A percentile compares a stretch with the other conserved stretches of the same genome.
Evolutionary conservation across 2,113 vertebrate genomes (phyloP).

Genomic region (Channa maculata): DNA sequence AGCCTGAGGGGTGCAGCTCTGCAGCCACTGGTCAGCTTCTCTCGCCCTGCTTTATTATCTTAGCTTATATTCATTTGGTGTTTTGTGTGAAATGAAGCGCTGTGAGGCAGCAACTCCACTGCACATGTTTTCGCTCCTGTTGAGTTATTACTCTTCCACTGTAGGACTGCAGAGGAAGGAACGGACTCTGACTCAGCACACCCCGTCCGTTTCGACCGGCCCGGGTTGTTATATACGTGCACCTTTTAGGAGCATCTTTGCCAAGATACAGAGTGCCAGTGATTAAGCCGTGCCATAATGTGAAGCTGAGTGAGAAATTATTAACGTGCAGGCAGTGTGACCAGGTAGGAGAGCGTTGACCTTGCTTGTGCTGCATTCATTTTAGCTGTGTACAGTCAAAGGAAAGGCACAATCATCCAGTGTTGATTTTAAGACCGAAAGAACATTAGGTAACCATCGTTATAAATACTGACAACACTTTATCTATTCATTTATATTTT

Average conservation of each 20-base stretch:
- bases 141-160: constrained; percentile 71
- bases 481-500: too few species aligned
- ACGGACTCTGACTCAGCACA: constrained; percentile 73
- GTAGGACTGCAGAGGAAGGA: constrained; percentile 69
- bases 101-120: constrained; percentile 68
- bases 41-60: constrained; percentile 42
- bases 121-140: constrained; percentile 75
- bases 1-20: constrained; percentile 29
- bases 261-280: constrained; percentile 69
- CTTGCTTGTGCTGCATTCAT: constrained; percentile 55
- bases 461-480: too few species aligned
- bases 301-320: constrained; percentile 73
- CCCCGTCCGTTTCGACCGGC: constrained; percentile 53
- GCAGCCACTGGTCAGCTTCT: constrained; percentile 46
- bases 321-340: constrained; percentile 61
- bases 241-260: constrained; percentile 65
- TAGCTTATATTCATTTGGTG: constrained; percentile 55
- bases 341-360: constrained; percentile 54
- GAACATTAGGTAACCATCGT: too few species aligned
- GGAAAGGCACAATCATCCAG: background rate
- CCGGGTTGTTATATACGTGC: constrained; percentile 67
- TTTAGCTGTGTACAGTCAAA: background rate
- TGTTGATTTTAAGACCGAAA: too few species aligned
- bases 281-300: constrained; percentile 70
- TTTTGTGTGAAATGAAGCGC: constrained; percentile 75